Percentiles rank a stretch among this genome's conserved stretches.
Conservation (phyloP, 2,113 vertebrate genomes). For the Nicator chloris region DNA sequence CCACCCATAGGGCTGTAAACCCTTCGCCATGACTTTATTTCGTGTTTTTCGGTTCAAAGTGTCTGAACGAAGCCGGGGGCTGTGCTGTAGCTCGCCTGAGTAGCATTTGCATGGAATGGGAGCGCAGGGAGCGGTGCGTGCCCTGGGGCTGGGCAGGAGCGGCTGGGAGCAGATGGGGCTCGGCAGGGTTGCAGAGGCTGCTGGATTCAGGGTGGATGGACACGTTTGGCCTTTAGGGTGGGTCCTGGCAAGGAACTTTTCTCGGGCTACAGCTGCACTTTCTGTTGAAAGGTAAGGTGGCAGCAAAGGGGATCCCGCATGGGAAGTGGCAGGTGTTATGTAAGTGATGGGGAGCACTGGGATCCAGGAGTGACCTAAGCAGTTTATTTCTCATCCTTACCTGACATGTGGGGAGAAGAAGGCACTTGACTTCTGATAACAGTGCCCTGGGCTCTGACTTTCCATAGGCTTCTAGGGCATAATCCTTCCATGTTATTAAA, state of each 20-base stretch:
- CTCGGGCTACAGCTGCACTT: background rate
- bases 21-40: background rate
- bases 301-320: background rate
- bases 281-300: background rate
- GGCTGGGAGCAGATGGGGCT: background rate
- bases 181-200: background rate
- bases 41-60: background rate
- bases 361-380: background rate
- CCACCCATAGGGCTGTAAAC: fast-evolving
- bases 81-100: background rate
- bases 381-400: background rate
- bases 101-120: background rate
- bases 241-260: background rate
- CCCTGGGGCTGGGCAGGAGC: background rate
- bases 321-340: background rate
- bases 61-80: background rate
- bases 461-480: background rate
- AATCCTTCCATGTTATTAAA: background rate
- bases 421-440: background rate
- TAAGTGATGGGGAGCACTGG: background rate
- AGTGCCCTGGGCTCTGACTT: fast-evolving
- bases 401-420: fast-evolving
- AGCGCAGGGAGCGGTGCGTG: fast-evolving
- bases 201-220: background rate
- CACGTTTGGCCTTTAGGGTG: background rate